Percentiles rank a stretch among this genome's conserved stretches.
Evolutionary conservation across 2,888 invertebrate genomes (phyloP).

Genomic region (Machimus rusticus): DNA sequence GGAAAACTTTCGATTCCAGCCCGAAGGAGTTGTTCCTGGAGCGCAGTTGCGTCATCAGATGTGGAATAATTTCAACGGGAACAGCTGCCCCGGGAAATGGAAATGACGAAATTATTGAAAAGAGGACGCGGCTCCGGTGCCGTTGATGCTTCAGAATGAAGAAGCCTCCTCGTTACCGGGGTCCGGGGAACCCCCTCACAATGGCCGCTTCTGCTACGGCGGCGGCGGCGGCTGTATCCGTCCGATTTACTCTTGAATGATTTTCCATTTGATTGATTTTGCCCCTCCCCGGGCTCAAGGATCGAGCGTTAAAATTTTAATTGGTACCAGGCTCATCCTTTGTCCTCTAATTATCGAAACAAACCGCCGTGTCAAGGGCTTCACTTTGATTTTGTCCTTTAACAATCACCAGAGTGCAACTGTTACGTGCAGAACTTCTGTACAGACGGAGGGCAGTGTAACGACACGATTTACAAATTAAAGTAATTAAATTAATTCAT

Average conservation of each 20-base stretch:
- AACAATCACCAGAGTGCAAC: neutral
- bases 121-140: neutral
- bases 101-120: neutral
- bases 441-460: neutral
- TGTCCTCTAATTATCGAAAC: neutral
- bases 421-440: neutral
- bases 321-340: neutral
- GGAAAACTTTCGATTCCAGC: neutral
- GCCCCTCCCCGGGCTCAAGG: neutral
- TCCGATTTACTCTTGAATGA: neutral
- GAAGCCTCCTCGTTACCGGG: neutral
- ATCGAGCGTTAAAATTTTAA: neutral
- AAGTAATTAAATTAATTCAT: neutral
- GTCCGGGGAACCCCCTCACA: neutral
- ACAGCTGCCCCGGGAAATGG: neutral
- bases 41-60: conserved; percentile 1
- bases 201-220: neutral
- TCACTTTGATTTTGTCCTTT: neutral
- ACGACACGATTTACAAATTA: neutral
- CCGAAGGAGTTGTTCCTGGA: neutral
- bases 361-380: neutral
- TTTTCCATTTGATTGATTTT: neutral
- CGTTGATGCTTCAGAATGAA: neutral
- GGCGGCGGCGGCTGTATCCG: neutral
- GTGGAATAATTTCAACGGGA: neutral